Base-by-base conservation (phyloP, 2,888 invertebrate species). In the Microdon myrmicae region DNA sequence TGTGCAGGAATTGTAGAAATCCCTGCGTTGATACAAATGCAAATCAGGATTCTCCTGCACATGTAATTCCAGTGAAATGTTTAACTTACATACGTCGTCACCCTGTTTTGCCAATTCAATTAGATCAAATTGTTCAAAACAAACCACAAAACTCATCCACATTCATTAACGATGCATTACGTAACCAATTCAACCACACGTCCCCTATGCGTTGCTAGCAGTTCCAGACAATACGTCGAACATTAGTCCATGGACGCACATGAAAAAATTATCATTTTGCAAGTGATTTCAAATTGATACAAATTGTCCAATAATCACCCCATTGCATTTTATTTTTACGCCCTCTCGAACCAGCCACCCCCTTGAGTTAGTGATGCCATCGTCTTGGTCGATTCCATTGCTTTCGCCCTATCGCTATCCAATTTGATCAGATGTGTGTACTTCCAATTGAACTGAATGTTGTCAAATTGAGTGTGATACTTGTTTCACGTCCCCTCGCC, bases 231-330 rank as follows among this genome's bases (percentile, higher is more conserved):
- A 47, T 34, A n/a, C n/a, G n/a, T n/a, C n/a, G n/a, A n/a, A n/a
- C n/a, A n/a, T n/a, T n/a, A n/a, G n/a, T n/a, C n/a, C n/a, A n/a
- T n/a, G n/a, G n/a, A n/a, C 32, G 12, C 25, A 32, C 32, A 47
- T 28, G 23, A 47, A 16, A 47, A 54, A 38, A 54, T 54, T 58
- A 58, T 58, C 43, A 58, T 58, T 58, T 47, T 54, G 37, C 44
- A 68, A 68, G 69, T 68, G 68, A 67, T 68, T 68, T 72, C 70
- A 73, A 76, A 76, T 75, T 75, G 74, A 75, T 75, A 76, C 75
- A 76, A 76, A 75, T 76, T 70, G 75, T 71, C 72, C 74, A 75
- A 76, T 76, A 76, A 76, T 75, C 75, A 76, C 75, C 73, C 70
- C 71, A 74, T 75, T 74, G 72, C 71, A 73, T 73, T 75, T 74